A percentile compares a stretch with the other conserved stretches of the same genome.
Conservation (phyloP, 1,140 invertebrate species). For the Drosophila ambigua region DNA sequence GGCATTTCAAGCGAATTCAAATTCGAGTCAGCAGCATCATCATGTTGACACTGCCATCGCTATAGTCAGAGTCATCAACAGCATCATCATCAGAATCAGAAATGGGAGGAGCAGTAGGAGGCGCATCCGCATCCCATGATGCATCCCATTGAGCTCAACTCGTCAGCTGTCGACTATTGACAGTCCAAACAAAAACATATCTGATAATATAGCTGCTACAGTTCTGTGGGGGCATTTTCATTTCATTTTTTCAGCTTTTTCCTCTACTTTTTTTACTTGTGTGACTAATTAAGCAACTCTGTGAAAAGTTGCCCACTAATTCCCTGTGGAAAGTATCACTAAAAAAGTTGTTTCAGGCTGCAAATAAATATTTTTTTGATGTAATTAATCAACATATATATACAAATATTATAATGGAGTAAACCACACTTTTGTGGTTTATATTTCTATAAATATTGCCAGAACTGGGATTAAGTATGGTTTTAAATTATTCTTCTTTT, state of each 20-base stretch:
- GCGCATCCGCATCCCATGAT: not conserved
- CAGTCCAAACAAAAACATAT: conserved; percentile 24
- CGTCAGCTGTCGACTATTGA: conserved; percentile 45
- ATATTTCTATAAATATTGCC: too few species aligned
- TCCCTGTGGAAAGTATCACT: not conserved
- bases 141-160: conserved; percentile 39
- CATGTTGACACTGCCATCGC: conserved; percentile 45
- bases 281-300: conserved; percentile 16
- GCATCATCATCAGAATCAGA: conserved; percentile 17
- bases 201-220: not conserved
- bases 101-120: too few species aligned
- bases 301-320: not conserved
- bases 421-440: too few species aligned
- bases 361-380: too few species aligned
- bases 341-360: too few species aligned
- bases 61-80: conserved; percentile 6
- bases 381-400: too few species aligned
- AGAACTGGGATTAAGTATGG: too few species aligned
- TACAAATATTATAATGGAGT: too few species aligned
- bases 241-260: not conserved
- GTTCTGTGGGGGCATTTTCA: not conserved
- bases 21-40: conserved; percentile 22
- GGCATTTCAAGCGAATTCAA: conserved; percentile 45
- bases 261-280: not conserved
- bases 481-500: too few species aligned